Evolutionary conservation across 1,140 invertebrate species (phyloP), one percentile per base, ranked within the genome.

Genomic region (Hyposmocoma kahamanoa): DNA sequence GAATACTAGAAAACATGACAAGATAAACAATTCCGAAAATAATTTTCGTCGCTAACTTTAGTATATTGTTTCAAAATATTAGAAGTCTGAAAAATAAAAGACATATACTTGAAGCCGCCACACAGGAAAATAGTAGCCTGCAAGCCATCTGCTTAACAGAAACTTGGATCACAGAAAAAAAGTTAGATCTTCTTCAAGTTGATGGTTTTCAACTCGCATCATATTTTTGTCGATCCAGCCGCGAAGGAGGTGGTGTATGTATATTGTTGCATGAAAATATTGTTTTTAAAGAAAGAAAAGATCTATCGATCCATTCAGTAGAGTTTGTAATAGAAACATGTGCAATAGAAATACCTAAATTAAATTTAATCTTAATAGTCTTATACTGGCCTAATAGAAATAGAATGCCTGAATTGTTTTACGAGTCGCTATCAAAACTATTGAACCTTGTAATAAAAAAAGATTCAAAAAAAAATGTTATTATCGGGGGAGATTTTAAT

Each of bases 401-500:
- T 20, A 45, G 28, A 32, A 20, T 19, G 2, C 18, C 26, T 10
- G 26, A 45, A 20, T 2, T 19, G 5, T 45, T 45, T 13, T 45
- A 32, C 9, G 34, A 18, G 3, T 19, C 13, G 0, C 4, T 45
- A 11, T 20, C 1, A 17, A 19, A 4, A 0, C 26, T 45, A 1
- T n/a, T 45, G 8, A 3, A 45, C 8, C 43, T 20, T 5, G 17
- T 45, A 19, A 6, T 19, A 6, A 45, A 32, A 20, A 34, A 45
- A 45, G 30, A 45, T 21, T n/a, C n/a, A n/a, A n/a, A 17, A 2
- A 45, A 45, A 11, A 45, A 15, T 19, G n/a, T n/a, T n/a, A n/a
- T n/a, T n/a, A n/a, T n/a, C n/a, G n/a, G n/a, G n/a, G 26, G 28
- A 9, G 43, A 45, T 32, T 21, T 45, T 32, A 45, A 45, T 19